These are phyloP conservation scores for Brachynemurus nebulosus DNA, from an alignment of 2,888 invertebrate genomes.

Conservation along the genomic window DNA sequence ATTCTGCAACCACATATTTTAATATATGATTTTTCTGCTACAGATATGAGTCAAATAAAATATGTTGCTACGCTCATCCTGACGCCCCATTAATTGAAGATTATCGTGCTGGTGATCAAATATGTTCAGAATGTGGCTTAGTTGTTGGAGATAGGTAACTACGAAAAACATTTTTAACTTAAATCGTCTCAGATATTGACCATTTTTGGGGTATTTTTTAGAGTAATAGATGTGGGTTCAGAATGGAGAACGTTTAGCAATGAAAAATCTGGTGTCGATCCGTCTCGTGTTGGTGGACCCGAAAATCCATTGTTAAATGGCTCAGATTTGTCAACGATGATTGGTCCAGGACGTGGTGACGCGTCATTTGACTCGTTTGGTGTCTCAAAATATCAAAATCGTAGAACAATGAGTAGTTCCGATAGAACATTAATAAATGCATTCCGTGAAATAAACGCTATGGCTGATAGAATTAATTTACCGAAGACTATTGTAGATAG, in stretches of 20 bases:
- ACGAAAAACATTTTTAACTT: background rate
- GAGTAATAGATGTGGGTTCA: constrained; percentile 99
- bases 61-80: constrained; percentile 88
- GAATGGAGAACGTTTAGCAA: constrained; percentile 99
- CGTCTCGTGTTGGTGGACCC: constrained; percentile 98
- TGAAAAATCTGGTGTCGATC: constrained; percentile 92
- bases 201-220: constrained; percentile 27
- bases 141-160: constrained; percentile 97
- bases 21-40: constrained; percentile 16
- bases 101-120: constrained; percentile 96
- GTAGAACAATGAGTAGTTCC: constrained; percentile 78
- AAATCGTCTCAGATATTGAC: background rate
- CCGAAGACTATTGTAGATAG: constrained; percentile 94
- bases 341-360: constrained; percentile 58
- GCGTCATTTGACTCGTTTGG: constrained; percentile 85
- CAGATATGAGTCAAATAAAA: constrained; percentile 56
- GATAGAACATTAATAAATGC: constrained; percentile 93
- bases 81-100: constrained; percentile 95
- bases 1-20: background rate
- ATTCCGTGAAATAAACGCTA: constrained; percentile 91
- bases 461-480: constrained; percentile 96
- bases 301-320: constrained; percentile 95
- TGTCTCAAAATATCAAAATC: constrained; percentile 58
- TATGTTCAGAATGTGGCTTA: constrained; percentile 98
- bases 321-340: constrained; percentile 93